A percentile compares a stretch with the other conserved stretches of the same genome.
These are phyloP conservation scores for Phyllopteryx taeniolatus DNA, from an alignment of 2,113 vertebrate genomes.

Conservation along the genomic window DNA sequence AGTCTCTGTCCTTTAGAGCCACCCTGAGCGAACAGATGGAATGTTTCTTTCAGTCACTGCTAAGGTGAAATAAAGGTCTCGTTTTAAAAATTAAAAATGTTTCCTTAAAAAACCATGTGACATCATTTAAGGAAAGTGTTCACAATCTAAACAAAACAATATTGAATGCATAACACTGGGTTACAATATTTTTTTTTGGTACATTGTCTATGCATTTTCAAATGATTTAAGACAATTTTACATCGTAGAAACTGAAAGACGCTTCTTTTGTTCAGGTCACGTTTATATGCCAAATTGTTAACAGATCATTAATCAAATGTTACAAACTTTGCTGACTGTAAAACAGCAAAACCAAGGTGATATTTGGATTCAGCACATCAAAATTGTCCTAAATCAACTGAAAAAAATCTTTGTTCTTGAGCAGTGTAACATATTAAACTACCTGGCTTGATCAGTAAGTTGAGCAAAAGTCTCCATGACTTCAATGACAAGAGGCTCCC, in stretches of 20 bases:
- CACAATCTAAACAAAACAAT: not conserved
- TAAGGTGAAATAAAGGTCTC: not conserved
- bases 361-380: no score
- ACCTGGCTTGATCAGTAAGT: slow-evolving; percentile 78
- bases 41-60: not conserved
- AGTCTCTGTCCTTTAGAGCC: slow-evolving; percentile 67
- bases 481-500: slow-evolving; percentile 70
- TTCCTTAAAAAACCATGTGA: not conserved
- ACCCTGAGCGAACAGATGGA: slow-evolving; percentile 40
- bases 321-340: no score
- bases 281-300: no score
- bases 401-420: no score
- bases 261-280: no score
- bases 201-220: no score
- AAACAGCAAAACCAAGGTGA: no score
- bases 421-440: slow-evolving; percentile 12
- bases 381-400: no score
- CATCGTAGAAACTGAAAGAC: no score
- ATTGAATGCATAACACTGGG: no score
- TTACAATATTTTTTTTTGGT: no score
- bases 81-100: not conserved
- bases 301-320: not conserved
- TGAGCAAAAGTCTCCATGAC: slow-evolving; percentile 78
- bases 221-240: no score
- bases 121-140: not conserved